Percentiles rank a stretch among this genome's conserved stretches.
These are phyloP conservation scores for Scaptomyza parva DNA, from an alignment of 2,888 invertebrate species.

Conservation along the genomic window DNA sequence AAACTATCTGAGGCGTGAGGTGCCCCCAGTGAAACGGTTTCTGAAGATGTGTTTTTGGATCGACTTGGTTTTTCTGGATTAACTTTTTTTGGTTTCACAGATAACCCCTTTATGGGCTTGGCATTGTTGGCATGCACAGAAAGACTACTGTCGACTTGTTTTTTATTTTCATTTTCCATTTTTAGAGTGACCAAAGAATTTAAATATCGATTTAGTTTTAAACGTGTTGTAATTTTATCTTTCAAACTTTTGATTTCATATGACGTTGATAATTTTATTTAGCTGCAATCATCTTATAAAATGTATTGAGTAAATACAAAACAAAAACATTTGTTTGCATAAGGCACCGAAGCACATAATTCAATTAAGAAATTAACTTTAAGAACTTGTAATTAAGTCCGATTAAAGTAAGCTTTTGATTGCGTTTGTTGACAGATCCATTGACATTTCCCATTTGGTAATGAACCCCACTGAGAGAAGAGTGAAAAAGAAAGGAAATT, in stretches of 20 bases:
- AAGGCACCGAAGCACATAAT: background rate
- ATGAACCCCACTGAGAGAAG: background rate
- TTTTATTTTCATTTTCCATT: background rate
- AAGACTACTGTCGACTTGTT: background rate
- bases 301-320: background rate
- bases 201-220: slow-evolving; percentile 6
- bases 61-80: background rate
- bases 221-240: background rate
- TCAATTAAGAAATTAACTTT: background rate
- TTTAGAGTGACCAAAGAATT: background rate
- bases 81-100: background rate
- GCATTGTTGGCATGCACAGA: background rate
- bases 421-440: background rate
- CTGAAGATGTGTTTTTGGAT: background rate
- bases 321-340: background rate
- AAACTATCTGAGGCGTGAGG: background rate
- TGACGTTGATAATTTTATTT: background rate
- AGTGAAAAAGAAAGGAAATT: background rate
- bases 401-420: background rate
- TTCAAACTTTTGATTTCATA: slow-evolving; percentile 3
- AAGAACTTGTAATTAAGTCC: background rate
- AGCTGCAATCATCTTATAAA: background rate
- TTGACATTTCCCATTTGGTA: background rate
- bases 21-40: background rate
- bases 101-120: background rate